Evolutionary conservation across 1,140 invertebrate genomes (phyloP), one percentile per base, ranked within the genome.

Genomic region (Drosophila truncata): DNA sequence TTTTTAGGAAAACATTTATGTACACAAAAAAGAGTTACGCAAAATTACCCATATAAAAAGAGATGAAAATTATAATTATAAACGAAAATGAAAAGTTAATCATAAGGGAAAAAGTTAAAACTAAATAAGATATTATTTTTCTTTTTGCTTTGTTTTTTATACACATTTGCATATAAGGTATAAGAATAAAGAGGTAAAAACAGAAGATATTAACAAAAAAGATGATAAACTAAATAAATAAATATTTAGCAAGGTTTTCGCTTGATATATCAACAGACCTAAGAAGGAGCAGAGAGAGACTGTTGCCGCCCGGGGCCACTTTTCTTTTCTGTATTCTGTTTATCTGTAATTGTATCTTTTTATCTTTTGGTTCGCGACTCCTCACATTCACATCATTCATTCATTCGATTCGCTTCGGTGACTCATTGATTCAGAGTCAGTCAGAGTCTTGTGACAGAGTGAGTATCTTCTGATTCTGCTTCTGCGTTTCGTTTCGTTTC

Each of bases 31-130:
- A 70, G 25, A 84, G 59, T 61, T 65, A 84, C 59, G 50, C 74
- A 85, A 78, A 49, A 73, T 62, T 79, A 88, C 80, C 84, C 84
- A 87, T 83, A 81, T 57, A 81, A 67, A 66, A 37, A 37, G 52
- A 62, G 41, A 60, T 47, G 44, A 72, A 54, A 80, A 41, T 62
- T 42, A 72, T 41, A 41, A 57, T 39, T 37, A 42, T 41, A 72
- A 73, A 64, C 50, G 44, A 73, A 74, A 71, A 69, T 41, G 23
- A 76, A 77, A 67, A 69, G 29, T 60, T 49, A 78, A 50, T 76
- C 27, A 50, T 58, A 88, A 62, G 47, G 47, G 39, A 62, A 66
- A 80, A 65, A 60, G 64, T 78, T 69, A 65, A 59, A 87, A 83
- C 67, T 82, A 80, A 64, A 66, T 41, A 61, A 37, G 59, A 62